A percentile compares a stretch with the other conserved stretches of the same genome.
Conservation (phyloP, 2,888 invertebrate genomes). For the Galerucella nymphaeae region DNA sequence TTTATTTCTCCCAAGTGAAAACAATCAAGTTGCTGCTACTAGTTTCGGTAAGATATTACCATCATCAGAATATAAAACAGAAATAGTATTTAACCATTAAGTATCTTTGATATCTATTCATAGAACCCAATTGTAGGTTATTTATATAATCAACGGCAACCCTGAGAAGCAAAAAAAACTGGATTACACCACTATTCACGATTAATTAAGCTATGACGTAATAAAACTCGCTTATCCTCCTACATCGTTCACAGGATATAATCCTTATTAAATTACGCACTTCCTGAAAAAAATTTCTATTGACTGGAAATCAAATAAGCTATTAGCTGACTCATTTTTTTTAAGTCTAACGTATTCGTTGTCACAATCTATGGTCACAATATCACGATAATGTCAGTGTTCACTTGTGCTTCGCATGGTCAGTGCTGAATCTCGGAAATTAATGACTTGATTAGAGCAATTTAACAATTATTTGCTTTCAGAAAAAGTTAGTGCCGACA, state of each 20-base stretch:
- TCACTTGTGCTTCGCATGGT: background rate
- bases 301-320: background rate
- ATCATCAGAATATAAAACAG: too few species aligned
- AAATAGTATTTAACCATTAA: too few species aligned
- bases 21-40: too few species aligned
- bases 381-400: too few species aligned
- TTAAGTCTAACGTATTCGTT: background rate
- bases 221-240: background rate
- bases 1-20: too few species aligned
- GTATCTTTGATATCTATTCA: too few species aligned
- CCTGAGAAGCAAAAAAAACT: background rate
- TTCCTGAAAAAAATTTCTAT: background rate
- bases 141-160: background rate
- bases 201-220: background rate
- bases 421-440: slow-evolving; percentile 14
- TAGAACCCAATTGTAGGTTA: background rate
- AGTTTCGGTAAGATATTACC: too few species aligned
- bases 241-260: background rate
- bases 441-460: background rate
- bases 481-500: background rate
- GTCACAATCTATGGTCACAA: too few species aligned
- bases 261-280: background rate
- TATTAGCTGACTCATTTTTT: background rate
- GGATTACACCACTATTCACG: background rate
- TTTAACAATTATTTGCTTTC: background rate